Evolutionary conservation across 2,113 vertebrate species (phyloP), one percentile per base, ranked within the genome.

Genomic region (Emydura subglobosa): DNA sequence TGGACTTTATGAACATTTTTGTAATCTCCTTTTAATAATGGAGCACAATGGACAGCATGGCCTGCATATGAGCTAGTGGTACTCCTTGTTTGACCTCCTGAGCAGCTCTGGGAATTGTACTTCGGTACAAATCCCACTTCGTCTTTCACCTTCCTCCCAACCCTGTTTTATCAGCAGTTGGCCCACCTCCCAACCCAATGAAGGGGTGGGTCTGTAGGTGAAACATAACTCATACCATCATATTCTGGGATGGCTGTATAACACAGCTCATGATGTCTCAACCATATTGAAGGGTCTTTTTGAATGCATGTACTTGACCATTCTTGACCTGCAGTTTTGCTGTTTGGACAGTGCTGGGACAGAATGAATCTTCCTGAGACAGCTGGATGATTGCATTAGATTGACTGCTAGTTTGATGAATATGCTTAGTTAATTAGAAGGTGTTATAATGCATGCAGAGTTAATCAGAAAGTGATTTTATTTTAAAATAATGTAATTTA

Each of bases 401-500:
- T 24, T 91, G 11, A 10, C 85, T 53, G 59, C 53, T 91, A 10
- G 3, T 13, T 94, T 80, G 79, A 92, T 92, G 50, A 89, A 85
- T 74, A 21, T 0, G 0, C 14, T 4, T 31, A 61, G 57, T 31
- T 85, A 57, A 65, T 92, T 94, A 44, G n/a, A 87, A 34, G 0
- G 0, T 79, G 59, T n/a, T 17, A 2, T 44, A 65, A 12, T 27
- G 57, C 27, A 65, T 80, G 10, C 0, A 6, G 79, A 80, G 53
- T 89, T 87, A 49, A 49, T 68, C 57, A 84, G 80, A 84, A 92
- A 78, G 11, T 11, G 74, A 80, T 34, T 94, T 92, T 90, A 57
- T 72, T 6, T 0, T 44, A 42, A 6, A 55, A 21, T 0, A 0
- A 82, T 80, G 10, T 57, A 44, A 47, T 91, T 91, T 91, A 47